A percentile compares a stretch with the other conserved stretches of the same genome.
phyloP scores from a whole-genome alignment of 2,113 vertebrate genomes.

The Pterophyllum scalare region DNA sequence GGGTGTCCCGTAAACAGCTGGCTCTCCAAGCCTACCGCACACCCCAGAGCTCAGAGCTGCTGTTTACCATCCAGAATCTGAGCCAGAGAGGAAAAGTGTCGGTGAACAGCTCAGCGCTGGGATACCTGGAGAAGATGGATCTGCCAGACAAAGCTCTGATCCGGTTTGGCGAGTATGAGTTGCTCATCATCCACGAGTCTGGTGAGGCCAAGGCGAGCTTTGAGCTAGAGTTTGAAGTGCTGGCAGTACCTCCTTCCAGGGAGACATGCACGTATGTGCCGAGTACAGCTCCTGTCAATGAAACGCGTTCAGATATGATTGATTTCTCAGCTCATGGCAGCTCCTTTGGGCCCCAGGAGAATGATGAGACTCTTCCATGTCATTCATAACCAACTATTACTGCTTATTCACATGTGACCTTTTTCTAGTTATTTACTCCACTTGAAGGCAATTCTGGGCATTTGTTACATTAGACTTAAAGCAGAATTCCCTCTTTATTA shows the following conservation, averaged over 20 bases:
- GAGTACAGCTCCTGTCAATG: neutral
- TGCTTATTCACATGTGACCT: neutral
- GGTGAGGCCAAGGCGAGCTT: slow-evolving; percentile 86
- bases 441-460: neutral
- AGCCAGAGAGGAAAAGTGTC: slow-evolving; percentile 84
- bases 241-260: slow-evolving; percentile 79
- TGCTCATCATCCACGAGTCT: slow-evolving; percentile 81
- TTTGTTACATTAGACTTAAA: neutral
- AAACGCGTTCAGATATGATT: neutral
- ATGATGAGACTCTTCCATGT: neutral
- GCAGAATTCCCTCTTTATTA: accelerated
- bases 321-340: accelerated
- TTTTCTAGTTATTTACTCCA: neutral
- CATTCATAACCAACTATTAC: neutral
- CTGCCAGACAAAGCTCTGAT: slow-evolving; percentile 84
- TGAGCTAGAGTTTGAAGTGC: slow-evolving; percentile 83
- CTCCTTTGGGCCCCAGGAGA: neutral
- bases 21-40: slow-evolving; percentile 84
- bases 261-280: slow-evolving; percentile 15
- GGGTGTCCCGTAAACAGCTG: slow-evolving; percentile 89
- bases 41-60: slow-evolving; percentile 68
- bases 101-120: slow-evolving; percentile 79
- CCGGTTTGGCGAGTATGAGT: slow-evolving; percentile 87
- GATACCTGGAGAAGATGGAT: slow-evolving; percentile 85
- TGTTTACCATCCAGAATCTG: slow-evolving; percentile 91